Base-by-base conservation (phyloP, 2,797 vertebrate species). In the Anas capensis region DNA sequence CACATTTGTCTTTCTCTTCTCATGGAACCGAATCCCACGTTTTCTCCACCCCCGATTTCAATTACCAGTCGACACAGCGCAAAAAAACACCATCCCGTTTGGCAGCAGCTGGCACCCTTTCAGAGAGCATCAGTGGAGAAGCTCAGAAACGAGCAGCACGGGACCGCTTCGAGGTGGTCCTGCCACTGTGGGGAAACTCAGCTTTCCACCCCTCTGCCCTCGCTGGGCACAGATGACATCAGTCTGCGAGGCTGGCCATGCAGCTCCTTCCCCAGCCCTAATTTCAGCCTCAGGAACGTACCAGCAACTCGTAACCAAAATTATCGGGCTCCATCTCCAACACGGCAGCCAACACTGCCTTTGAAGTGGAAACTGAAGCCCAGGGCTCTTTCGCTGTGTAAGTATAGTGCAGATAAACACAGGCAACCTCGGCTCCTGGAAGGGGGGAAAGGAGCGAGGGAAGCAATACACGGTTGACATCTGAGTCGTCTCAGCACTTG, bases 341-440 rank as follows among this genome's bases (percentile, higher is more conserved):
- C 5, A 2, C 88, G 36, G 95, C 96, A 95, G 93, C 94, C 95
- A 92, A 71, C 75, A 14, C 61, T 0, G 34, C 95, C 96, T 97
- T 97, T 96, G 94, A 97, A 95, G 90, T 94, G 86, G 95, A 85
- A 96, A 95, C 92, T 2, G 33, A 94, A 96, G 88, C 93, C 84
- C 94, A 86, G 51, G 54, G 88, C 82, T 91, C 81, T 83, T 2
- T 80, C 81, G 76, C 78, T 69, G 49, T 26, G 29, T 36, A 38
- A 94, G 86, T 77, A 88, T 86, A 62, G 88, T 27, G 79, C 27
- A 29, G 84, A 92, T 68, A 89, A 94, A 84, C 75, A 92, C 58
- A 75, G 81, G 79, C 68, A 58, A 77, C 76, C 93, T 44, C 14
- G 68, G 84, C 78, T 94, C 88, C 93, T 95, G 90, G 90, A 94